Evolutionary conservation across 2,113 vertebrate genomes (phyloP).

Genomic region (Labeo rohita): DNA sequence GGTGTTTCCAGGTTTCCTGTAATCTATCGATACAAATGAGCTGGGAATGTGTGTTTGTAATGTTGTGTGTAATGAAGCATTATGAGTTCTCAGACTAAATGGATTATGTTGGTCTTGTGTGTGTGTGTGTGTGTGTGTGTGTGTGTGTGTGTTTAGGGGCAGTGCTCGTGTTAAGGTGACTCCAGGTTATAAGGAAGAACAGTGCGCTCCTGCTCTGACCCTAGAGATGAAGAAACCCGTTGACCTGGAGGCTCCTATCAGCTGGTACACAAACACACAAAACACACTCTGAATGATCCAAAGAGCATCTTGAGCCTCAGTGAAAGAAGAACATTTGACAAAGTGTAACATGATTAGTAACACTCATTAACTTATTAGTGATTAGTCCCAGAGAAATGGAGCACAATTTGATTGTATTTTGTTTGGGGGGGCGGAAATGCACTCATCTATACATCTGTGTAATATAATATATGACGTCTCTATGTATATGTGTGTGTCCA

Average conservation of each 20-base stretch:
- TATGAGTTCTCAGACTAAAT: neutral
- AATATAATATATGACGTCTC: too few species aligned
- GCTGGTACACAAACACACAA: constrained; percentile 78
- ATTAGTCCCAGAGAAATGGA: too few species aligned
- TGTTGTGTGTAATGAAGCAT: neutral
- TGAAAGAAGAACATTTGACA: neutral
- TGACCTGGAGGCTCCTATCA: constrained; percentile 93
- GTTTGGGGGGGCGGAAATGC: too few species aligned
- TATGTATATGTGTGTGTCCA: too few species aligned
- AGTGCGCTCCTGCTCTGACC: constrained; percentile 90
- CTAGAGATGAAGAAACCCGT: constrained; percentile 93
- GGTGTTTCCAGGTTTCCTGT: neutral
- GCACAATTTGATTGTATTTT: too few species aligned
- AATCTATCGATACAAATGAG: neutral
- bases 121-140: constrained; percentile 52
- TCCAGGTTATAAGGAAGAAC: constrained; percentile 94
- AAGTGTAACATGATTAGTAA: neutral
- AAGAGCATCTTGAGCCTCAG: neutral
- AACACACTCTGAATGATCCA: neutral
- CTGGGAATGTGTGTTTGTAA: constrained; percentile 5
- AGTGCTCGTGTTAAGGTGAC: constrained; percentile 88
- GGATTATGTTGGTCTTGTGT: neutral
- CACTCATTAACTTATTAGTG: too few species aligned
- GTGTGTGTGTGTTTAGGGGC: constrained; percentile 74
- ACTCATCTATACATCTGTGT: too few species aligned